Evolutionary conservation across 2,113 vertebrate genomes (phyloP), one percentile per base, ranked within the genome.

Genomic region (Oxyruncus cristatus): DNA sequence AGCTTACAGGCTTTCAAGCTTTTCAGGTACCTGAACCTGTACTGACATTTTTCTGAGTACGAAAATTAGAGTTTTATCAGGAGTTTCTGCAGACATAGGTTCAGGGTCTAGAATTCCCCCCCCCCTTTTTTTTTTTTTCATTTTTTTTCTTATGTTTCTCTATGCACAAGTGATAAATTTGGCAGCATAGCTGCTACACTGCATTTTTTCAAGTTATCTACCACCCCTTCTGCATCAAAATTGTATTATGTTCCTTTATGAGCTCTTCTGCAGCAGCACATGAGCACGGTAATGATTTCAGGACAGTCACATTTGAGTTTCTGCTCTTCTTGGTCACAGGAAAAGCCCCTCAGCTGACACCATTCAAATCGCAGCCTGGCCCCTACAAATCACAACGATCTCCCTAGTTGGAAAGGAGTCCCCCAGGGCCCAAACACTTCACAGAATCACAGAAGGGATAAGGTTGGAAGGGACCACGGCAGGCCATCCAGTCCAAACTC

Each of bases 221-320:
- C 33, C 19, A 56, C 32, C 22, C 20, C 21, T 66, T 67, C 77
- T 71, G 12, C 27, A 44, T 39, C 14, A 68, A 33, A 74, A 82
- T n/a, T 15, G 44, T 68, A 49, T 4, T 42, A 65, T 59, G 7
- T 23, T 53, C 44, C 6, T 35, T 53, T 19, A 6, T 1, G 1
- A 46, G 28, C 7, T 92, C 49, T 76, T 55, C 67, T 61, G 24
- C 15, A 75, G 56, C 49, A 61, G 39, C 30, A 37, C 3, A 1
- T 1, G 1, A 35, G 35, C 32, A 18, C 0, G 5, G 7, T 10
- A 21, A 37, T 24, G 23, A 17, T 19, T 13, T 23, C 16, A n/a
- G 19, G 9, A 56, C 8, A 6, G 26, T 27, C 21, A 21, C 24
- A 6, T 50, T 41, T 8, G 35, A 39, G 49, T 27, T 90, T 70